Conservation (phyloP, 2,113 vertebrate species). For the Piprites chloris region DNA sequence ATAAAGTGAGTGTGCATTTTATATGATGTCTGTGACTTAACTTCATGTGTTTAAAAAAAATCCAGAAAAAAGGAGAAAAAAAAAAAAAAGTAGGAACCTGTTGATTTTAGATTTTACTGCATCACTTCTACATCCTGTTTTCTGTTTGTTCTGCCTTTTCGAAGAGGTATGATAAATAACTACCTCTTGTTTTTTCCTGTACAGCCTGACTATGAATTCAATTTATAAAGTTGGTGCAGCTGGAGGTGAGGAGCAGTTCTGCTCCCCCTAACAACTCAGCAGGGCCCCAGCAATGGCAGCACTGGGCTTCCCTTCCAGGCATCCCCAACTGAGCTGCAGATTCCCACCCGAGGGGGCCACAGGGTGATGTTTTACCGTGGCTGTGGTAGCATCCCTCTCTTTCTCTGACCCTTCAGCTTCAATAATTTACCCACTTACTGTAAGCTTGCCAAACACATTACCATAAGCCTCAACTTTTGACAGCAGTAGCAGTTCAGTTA, state of each 20-base stretch:
- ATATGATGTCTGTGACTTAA: constrained; percentile 67
- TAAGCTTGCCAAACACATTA: background rate
- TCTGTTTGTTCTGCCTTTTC: constrained; percentile 32
- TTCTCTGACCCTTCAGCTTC: background rate
- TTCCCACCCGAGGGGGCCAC: background rate
- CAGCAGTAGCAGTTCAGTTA: background rate
- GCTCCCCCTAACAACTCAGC: background rate
- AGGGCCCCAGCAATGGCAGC: background rate
- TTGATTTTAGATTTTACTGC: constrained; percentile 57
- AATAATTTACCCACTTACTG: background rate
- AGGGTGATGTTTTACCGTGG: background rate
- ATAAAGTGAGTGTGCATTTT: constrained; percentile 68
- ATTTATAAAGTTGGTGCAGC: constrained; percentile 46
- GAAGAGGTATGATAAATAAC: constrained; percentile 54
- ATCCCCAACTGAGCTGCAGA: background rate
- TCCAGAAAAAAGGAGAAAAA: rapidly evolving
- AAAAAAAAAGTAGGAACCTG: background rate
- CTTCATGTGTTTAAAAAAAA: constrained; percentile 50
- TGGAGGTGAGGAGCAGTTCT: constrained; percentile 1
- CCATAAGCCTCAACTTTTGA: background rate
- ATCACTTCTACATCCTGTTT: constrained; percentile 42
- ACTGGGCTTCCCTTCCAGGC: background rate
- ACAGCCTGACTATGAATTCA: constrained; percentile 29
- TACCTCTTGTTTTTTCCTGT: constrained; percentile 68
- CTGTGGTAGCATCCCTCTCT: background rate